Conservation (phyloP, 2,113 vertebrate genomes). For the Australoheros scitulus region DNA sequence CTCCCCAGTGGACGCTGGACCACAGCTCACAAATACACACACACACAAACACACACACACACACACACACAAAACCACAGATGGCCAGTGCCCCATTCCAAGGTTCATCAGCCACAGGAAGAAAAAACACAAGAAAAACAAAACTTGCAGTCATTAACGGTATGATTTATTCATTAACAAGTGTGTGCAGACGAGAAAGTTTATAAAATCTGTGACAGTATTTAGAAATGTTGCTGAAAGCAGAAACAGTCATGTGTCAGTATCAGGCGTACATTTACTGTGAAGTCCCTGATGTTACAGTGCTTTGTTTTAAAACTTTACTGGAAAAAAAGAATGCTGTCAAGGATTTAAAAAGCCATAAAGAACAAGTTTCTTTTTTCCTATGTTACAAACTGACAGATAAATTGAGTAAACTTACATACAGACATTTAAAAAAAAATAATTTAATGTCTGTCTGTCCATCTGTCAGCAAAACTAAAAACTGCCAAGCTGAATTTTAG, state of each 20-base stretch:
- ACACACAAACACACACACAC: slow-evolving; percentile 17
- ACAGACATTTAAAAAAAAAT: background rate
- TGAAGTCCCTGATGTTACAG: background rate
- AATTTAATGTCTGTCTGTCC: background rate
- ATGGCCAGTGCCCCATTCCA: slow-evolving; percentile 78
- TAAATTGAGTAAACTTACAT: background rate
- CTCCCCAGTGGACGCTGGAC: slow-evolving; percentile 75
- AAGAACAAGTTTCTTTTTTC: background rate
- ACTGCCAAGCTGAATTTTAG: background rate
- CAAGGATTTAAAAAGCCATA: background rate
- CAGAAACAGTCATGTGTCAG: background rate
- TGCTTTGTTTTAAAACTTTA: background rate
- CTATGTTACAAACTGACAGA: background rate
- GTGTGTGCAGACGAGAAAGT: slow-evolving; percentile 57
- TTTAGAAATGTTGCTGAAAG: slow-evolving; percentile 1
- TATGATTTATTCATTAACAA: slow-evolving; percentile 75
- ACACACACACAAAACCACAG: slow-evolving; percentile 66
- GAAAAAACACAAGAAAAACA: slow-evolving; percentile 51
- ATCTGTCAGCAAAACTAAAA: slow-evolving; percentile 1
- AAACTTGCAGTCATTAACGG: slow-evolving; percentile 66
- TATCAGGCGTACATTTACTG: background rate
- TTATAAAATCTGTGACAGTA: slow-evolving; percentile 39
- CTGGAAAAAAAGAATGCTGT: background rate
- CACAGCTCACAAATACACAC: slow-evolving; percentile 48
- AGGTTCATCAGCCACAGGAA: slow-evolving; percentile 63